Evolutionary conservation across 2,888 invertebrate species (phyloP).

Genomic region (Clusia tigrina): DNA sequence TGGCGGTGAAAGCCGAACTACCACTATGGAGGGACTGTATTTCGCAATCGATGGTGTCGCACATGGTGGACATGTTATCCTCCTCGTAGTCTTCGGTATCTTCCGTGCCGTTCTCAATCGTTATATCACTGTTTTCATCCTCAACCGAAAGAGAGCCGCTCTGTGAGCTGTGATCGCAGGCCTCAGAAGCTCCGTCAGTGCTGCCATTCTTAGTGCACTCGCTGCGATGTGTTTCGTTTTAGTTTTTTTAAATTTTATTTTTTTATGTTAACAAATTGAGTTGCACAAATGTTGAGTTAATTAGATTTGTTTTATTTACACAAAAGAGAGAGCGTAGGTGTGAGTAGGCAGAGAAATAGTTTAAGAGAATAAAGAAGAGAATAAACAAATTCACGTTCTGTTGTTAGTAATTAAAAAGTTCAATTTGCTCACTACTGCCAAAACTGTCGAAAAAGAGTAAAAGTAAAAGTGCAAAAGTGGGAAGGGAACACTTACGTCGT

Average conservation of each 20-base stretch:
- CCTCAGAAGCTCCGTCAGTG: conserved; percentile 50
- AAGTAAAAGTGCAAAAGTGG: neutral
- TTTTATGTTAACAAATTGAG: neutral
- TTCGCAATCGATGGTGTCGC: conserved; percentile 56
- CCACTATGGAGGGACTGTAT: conserved; percentile 37
- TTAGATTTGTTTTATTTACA: conserved; percentile 16
- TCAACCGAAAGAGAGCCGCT: conserved; percentile 62
- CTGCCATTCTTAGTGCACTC: conserved; percentile 49
- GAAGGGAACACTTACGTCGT: conserved; percentile 75
- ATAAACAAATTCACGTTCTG: neutral
- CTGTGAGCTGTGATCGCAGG: conserved; percentile 49
- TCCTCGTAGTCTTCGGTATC: conserved; percentile 60
- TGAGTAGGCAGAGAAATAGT: conserved; percentile 28
- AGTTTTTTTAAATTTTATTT: conserved; percentile 13
- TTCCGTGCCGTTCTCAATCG: conserved; percentile 58
- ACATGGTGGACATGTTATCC: conserved; percentile 56
- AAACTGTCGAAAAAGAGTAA: neutral
- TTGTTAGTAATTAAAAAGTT: neutral
- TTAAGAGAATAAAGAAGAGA: neutral
- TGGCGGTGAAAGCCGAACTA: conserved; percentile 2
- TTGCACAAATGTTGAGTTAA: neutral
- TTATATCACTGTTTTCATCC: conserved; percentile 63
- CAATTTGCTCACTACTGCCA: neutral
- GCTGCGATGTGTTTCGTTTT: too few species aligned
- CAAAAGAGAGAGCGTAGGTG: neutral